Conservation (phyloP, 2,797 vertebrate species). For the Microhierax caerulescens region DNA sequence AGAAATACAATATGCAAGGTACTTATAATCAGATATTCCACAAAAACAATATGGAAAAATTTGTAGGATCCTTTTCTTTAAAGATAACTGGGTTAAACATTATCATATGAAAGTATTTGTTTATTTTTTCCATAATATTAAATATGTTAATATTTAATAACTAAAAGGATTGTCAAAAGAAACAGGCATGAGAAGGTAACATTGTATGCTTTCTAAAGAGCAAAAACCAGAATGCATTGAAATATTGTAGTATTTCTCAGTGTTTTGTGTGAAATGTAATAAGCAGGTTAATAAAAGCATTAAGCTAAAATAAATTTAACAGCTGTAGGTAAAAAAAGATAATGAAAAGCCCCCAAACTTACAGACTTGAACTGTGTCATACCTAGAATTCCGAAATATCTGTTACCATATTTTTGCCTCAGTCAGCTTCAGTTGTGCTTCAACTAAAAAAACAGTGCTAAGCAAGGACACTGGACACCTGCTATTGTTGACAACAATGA, state of each 20-base stretch:
- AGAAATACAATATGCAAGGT: neutral
- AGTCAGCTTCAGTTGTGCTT: neutral
- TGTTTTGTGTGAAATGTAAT: neutral
- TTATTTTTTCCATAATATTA: neutral
- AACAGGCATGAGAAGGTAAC: neutral
- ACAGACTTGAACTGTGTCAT: neutral
- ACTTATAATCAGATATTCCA: neutral
- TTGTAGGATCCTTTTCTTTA: neutral
- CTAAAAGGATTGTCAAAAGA: neutral
- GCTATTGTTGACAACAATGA: neutral
- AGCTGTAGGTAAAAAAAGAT: neutral
- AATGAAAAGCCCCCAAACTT: neutral
- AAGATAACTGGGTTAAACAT: neutral
- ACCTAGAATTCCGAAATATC: neutral
- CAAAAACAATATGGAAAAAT: neutral
- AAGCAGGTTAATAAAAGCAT: neutral
- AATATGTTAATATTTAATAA: rapidly evolving
- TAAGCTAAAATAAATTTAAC: neutral
- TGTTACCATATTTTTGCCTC: neutral
- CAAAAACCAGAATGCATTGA: neutral
- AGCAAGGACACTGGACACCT: neutral
- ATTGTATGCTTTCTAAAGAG: neutral
- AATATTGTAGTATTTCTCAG: neutral
- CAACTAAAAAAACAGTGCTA: neutral
- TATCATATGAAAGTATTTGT: neutral